These are phyloP conservation scores for Asarcornis scutulata DNA, from an alignment of 2,113 vertebrate genomes.

Conservation along the genomic window DNA sequence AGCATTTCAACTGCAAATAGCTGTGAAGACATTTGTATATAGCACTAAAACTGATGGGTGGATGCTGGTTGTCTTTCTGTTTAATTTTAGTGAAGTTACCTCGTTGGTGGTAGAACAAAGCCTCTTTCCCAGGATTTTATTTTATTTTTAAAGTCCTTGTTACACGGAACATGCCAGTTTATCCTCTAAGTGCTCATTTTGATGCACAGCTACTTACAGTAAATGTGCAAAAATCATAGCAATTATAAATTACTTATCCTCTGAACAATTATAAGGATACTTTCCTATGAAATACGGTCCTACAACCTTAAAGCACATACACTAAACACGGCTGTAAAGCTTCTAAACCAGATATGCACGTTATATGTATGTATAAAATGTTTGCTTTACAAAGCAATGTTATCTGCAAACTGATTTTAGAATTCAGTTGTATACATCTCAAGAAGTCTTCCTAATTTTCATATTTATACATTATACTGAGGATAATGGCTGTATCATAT, in stretches of 20 bases:
- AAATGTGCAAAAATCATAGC: not conserved
- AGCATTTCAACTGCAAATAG: constrained; percentile 51
- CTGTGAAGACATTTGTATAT: constrained; percentile 29
- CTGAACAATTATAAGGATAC: not conserved
- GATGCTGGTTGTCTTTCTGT: not conserved
- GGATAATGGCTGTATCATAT: not conserved
- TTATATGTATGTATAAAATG: not conserved
- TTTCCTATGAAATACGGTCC: constrained; percentile 10
- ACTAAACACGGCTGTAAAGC: constrained; percentile 12
- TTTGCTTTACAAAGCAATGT: not conserved
- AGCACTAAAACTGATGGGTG: not conserved
- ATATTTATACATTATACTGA: not conserved
- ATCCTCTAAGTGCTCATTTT: not conserved
- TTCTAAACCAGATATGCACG: constrained; percentile 30
- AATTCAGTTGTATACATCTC: not conserved
- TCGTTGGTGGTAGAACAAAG: not conserved
- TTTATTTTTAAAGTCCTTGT: not conserved
- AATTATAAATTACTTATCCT: not conserved
- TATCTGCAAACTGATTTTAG: not conserved
- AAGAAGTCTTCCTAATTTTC: not conserved
- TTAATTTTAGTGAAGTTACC: not conserved
- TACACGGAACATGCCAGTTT: not conserved
- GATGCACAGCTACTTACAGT: not conserved
- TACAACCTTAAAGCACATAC: not conserved
- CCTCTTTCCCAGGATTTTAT: not conserved